phyloP scores from a whole-genome alignment of 2,113 vertebrate species.

The Pteruthius melanotis region DNA sequence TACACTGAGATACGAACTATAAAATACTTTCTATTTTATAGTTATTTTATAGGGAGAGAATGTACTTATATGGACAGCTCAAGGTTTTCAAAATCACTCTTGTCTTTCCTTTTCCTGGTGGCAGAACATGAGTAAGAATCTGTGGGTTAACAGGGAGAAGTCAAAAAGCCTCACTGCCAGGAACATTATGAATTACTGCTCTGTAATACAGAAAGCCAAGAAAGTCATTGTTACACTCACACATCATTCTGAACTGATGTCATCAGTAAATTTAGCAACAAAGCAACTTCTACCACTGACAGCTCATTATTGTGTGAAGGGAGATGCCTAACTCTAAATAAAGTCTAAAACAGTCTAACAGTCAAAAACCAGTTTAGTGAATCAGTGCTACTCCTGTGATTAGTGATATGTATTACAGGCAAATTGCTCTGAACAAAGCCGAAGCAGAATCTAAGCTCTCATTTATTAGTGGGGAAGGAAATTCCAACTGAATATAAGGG shows the following conservation, averaged over 20 bases:
- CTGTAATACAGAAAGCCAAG: neutral
- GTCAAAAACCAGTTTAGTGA: neutral
- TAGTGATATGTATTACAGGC: neutral
- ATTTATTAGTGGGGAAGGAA: neutral
- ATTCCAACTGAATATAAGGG: neutral
- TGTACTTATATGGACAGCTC: neutral
- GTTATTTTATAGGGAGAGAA: no score
- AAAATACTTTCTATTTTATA: neutral
- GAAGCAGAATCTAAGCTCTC: neutral
- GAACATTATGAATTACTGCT: constrained; percentile 24
- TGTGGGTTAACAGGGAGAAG: neutral
- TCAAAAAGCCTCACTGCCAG: neutral
- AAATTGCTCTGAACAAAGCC: neutral
- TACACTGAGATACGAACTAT: neutral
- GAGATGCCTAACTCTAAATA: neutral
- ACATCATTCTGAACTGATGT: neutral
- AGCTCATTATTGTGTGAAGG: neutral
- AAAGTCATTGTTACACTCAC: neutral
- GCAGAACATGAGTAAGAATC: neutral
- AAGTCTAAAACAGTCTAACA: neutral
- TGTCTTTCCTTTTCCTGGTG: neutral
- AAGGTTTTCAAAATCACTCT: neutral
- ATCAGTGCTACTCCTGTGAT: neutral
- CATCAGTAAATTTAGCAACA: constrained; percentile 27
- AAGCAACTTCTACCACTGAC: neutral